Evolutionary conservation across 2,113 vertebrate species (phyloP), one percentile per base, ranked within the genome.

Genomic region (Nipponia nippon): DNA sequence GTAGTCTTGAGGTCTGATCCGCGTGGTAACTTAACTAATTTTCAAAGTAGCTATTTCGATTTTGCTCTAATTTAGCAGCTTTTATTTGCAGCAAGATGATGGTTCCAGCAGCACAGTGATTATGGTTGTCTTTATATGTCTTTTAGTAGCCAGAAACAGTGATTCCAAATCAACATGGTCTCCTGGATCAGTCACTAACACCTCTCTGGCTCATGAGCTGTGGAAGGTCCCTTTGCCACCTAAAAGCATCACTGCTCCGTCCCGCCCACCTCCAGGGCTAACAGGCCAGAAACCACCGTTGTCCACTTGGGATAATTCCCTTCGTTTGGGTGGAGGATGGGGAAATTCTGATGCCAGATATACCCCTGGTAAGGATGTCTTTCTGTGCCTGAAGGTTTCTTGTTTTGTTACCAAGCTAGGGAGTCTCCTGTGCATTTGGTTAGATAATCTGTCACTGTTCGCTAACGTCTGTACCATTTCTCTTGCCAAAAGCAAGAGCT

Each of bases 161-260:
- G 99, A 99, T 98, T 99, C 99, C 98, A 99, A 99, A 98, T 98
- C 98, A 96, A 98, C 98, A 2, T 99, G 99, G 99, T 99, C 99
- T 98, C 99, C 99, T 97, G 99, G 99, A 98, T 98, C 99, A 97
- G 98, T 99, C 97, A 99, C 98, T 97, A 99, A 99, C 99, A 99
- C 99, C 97, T 99, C 99, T 98, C 98, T 99, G 98, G 99, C 99
- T 98, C 99, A 99, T 86, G 99, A 99, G 98, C 99, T 99, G 98
- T 99, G 99, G 99, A 99, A 99, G 98, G 99, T 99, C 97, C 99
- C 99, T 98, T 98, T 99, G 98, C 98, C 99, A 97, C 98, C 99
- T 95, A 99, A 99, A 98, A 98, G 98, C 95, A 98, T 99, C 98
- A 98, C 99, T 95, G 99, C 99, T 98, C 99, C 99, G 62, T 99